Evolutionary conservation across 2,113 vertebrate genomes (phyloP), one percentile per base, ranked within the genome.

Genomic region (Sander vitreus): DNA sequence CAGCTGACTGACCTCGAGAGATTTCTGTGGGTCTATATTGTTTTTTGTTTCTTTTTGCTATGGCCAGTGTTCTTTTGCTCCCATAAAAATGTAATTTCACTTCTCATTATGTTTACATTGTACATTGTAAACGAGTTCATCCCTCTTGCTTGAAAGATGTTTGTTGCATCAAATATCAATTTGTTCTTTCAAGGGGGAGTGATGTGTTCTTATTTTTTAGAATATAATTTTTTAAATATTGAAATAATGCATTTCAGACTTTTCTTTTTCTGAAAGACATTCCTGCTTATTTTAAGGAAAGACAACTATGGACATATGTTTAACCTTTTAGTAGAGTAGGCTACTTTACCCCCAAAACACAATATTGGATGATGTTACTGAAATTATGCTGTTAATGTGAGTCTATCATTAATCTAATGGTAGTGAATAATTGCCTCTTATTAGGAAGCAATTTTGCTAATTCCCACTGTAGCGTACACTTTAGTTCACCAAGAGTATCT

Each of bases 1-100:
- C 91, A 93, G 92, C 93, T 90, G 91, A 88, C 82, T 75, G 78
- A 90, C 77, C 87, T 54, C 65, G 10, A 27, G 75, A 68, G 78
- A 77, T 67, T 54, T 73, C 62, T 27, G 14, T 15, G 30, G 36
- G 47, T 64, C 60, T 63, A 12, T 82, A 39, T 77, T 74, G 65
- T 78, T 78, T 2, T 70, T 58, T 57, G 5, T 33, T 33, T 33
- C 30, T 43, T 69, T 25, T 50, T 18, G 3, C 36, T 19, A 4
- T 16, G 6, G n/a, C 27, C 4, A 50, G 27, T 36, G 19, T 33
- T 43, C 14, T 58, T 55, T 55, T n/a, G 21, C n/a, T 72, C 23
- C 23, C 5, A 23, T 1, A 47, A 64, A 60, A 36, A 48, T 3
- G 23, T 9, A 1, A 50, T 39, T 11, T 71, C 23, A 78, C 1